phyloP scores from a whole-genome alignment of 2,113 vertebrate species.

The Chionodraco myersi region DNA sequence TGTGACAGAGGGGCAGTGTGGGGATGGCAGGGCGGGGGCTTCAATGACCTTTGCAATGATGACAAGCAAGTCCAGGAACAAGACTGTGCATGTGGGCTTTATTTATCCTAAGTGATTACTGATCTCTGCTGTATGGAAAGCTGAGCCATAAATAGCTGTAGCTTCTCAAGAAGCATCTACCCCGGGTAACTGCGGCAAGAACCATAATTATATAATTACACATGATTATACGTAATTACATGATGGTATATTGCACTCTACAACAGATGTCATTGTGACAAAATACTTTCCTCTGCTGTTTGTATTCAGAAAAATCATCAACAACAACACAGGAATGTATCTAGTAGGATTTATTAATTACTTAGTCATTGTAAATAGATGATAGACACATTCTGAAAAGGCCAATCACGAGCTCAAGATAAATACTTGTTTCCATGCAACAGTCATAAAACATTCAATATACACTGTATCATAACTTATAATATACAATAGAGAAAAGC shows the following conservation, averaged over 20 bases:
- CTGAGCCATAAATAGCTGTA: slow-evolving; percentile 34
- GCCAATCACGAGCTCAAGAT: neutral
- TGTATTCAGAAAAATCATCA: neutral
- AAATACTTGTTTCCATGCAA: neutral
- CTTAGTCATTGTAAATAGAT: neutral
- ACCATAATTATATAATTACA: slow-evolving; percentile 58
- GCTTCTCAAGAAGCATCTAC: slow-evolving; percentile 41
- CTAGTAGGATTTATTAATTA: neutral
- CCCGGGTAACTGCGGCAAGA: slow-evolving; percentile 14
- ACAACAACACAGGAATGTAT: slow-evolving; percentile 10
- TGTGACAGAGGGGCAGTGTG: slow-evolving; percentile 34
- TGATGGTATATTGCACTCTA: slow-evolving; percentile 37
- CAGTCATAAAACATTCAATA: slow-evolving; percentile 3
- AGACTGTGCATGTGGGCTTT: slow-evolving; percentile 63
- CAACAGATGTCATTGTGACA: slow-evolving; percentile 33
- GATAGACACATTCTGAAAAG: neutral
- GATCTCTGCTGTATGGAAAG: slow-evolving; percentile 32
- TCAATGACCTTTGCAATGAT: slow-evolving; percentile 89
- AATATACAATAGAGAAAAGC: neutral
- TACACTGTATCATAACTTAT: neutral
- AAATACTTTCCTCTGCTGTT: slow-evolving; percentile 16
- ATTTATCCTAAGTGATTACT: slow-evolving; percentile 67
- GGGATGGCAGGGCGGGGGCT: slow-evolving; percentile 58
- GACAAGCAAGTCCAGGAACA: slow-evolving; percentile 81
- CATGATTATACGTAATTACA: slow-evolving; percentile 57